These are phyloP conservation scores for Diplazon laetatorius DNA, from an alignment of 2,888 invertebrate species.

Conservation along the genomic window DNA sequence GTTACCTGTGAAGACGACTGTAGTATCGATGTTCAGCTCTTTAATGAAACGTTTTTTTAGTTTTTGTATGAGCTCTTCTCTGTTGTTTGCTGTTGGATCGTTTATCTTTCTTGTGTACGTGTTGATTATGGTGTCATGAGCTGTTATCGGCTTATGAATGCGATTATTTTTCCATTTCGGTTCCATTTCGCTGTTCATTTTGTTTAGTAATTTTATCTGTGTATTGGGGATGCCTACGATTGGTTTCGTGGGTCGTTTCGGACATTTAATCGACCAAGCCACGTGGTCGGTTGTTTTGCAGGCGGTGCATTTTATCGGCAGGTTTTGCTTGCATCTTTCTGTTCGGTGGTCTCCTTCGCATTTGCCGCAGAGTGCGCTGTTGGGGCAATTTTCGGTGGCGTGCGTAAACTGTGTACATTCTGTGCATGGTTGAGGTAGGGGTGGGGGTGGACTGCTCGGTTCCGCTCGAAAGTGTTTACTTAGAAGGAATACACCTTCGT, in stretches of 20 bases:
- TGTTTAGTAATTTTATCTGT: constrained; percentile 5
- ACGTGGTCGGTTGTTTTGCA: too few relatives aligned
- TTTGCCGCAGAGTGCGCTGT: constrained; percentile 16
- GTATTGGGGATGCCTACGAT: not conserved
- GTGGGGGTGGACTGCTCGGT: not conserved
- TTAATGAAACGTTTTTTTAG: constrained; percentile 15
- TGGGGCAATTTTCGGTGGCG: constrained; percentile 12
- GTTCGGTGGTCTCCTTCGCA: constrained; percentile 22
- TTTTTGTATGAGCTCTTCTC: constrained; percentile 22
- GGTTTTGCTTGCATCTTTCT: too few relatives aligned
- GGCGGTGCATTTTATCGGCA: too few relatives aligned
- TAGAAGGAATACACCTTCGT: constrained; percentile 4
- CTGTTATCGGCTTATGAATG: constrained; percentile 3
- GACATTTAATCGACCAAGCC: too few relatives aligned
- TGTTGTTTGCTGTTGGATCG: constrained; percentile 3
- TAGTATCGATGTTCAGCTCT: constrained; percentile 11
- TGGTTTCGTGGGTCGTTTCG: constrained; percentile 10
- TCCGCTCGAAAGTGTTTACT: constrained; percentile 12
- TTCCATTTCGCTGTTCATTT: constrained; percentile 1
- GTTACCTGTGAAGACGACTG: too few relatives aligned
- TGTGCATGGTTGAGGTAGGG: constrained; percentile 12
- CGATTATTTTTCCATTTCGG: constrained; percentile 17
- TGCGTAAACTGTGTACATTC: constrained; percentile 19
- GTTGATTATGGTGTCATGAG: constrained; percentile 16
- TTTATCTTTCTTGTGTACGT: constrained; percentile 21